Percentiles rank a stretch among this genome's conserved stretches.
phyloP scores from a whole-genome alignment of 2,888 invertebrate genomes.

The Drosophila niveifrons region DNA sequence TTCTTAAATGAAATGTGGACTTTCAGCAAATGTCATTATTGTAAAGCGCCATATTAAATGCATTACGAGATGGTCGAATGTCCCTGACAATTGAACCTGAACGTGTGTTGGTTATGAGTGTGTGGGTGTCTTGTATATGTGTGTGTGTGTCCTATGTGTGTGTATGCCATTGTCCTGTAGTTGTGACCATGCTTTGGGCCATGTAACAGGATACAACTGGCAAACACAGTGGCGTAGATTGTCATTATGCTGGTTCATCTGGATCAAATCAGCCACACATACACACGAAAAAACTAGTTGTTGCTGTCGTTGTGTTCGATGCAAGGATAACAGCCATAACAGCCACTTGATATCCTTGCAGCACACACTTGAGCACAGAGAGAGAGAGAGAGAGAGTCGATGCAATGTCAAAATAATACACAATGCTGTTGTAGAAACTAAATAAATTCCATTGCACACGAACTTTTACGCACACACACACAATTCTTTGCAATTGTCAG shows the following conservation, averaged over 20 bases:
- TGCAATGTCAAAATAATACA: no score
- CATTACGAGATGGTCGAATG: constrained; percentile 1
- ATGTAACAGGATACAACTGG: constrained; percentile 32
- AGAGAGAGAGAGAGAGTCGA: no score
- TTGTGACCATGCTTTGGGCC: neutral
- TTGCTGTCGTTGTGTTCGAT: constrained; percentile 1
- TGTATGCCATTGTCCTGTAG: constrained; percentile 7
- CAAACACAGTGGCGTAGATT: constrained; percentile 33
- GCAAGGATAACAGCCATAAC: constrained; percentile 27
- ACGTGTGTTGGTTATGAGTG: no score
- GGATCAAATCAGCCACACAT: constrained; percentile 17
- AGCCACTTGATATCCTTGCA: constrained; percentile 29
- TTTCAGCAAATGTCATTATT: constrained; percentile 2
- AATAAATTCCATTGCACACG: no score
- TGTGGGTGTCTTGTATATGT: no score
- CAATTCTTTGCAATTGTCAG: no score
- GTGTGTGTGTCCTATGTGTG: constrained; percentile 2
- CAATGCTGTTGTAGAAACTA: no score
- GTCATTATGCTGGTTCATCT: constrained; percentile 38
- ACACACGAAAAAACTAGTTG: neutral
- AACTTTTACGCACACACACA: no score
- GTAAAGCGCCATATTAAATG: constrained; percentile 1
- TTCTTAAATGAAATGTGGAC: constrained; percentile 1
- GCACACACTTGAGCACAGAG: neutral
- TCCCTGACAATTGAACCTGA: constrained; percentile 9